A percentile compares a stretch with the other conserved stretches of the same genome.
These are phyloP conservation scores for Trichogramma pretiosum DNA, from an alignment of 1,140 invertebrate species.

Conservation along the genomic window DNA sequence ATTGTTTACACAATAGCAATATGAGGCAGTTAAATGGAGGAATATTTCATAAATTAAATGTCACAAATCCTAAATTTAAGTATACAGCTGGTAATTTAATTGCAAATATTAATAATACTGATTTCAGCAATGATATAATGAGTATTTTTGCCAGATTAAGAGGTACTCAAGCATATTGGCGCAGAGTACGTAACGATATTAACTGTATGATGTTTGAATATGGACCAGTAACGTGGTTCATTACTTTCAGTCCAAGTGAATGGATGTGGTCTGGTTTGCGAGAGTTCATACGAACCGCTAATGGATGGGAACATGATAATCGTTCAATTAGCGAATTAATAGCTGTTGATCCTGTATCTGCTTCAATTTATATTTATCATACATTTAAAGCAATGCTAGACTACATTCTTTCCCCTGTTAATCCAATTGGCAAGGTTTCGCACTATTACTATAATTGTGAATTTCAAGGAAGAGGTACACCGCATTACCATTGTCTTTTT, in stretches of 20 bases:
- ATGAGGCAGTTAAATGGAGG: slow-evolving; percentile 25
- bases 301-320: slow-evolving; percentile 12
- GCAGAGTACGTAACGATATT: slow-evolving; percentile 10
- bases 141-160: slow-evolving; percentile 20
- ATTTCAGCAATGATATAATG: slow-evolving; percentile 18
- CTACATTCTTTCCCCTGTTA: slow-evolving; percentile 20
- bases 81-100: slow-evolving; percentile 25
- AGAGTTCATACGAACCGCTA: slow-evolving; percentile 19
- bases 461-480: slow-evolving; percentile 20
- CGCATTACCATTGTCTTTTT: slow-evolving; percentile 21
- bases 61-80: slow-evolving; percentile 21
- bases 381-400: slow-evolving; percentile 23
- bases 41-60: slow-evolving; percentile 30
- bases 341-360: slow-evolving; percentile 22
- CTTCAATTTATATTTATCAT: slow-evolving; percentile 23
- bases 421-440: slow-evolving; percentile 21
- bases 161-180: slow-evolving; percentile 22
- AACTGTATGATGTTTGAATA: neutral
- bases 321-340: slow-evolving; percentile 20
- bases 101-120: slow-evolving; percentile 20
- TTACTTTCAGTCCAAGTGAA: slow-evolving; percentile 32
- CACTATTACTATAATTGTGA: slow-evolving; percentile 24
- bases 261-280: slow-evolving; percentile 26
- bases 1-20: slow-evolving; percentile 26
- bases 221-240: slow-evolving; percentile 30